Base-by-base conservation (phyloP, 2,888 invertebrate species). In the Plebejus argus region DNA sequence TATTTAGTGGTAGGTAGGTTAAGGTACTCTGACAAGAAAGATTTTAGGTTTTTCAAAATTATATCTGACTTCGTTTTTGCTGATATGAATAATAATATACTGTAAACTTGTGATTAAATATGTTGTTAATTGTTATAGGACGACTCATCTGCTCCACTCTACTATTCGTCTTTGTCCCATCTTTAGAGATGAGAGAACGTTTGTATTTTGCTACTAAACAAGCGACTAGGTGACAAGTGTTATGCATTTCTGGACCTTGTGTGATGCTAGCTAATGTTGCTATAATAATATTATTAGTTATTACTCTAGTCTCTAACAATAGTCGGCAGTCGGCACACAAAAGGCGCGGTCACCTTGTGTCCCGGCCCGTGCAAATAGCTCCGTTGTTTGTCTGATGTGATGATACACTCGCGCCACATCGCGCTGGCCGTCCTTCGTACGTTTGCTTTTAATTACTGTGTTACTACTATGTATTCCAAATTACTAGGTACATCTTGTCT, bases 311-410 rank as follows among this genome's bases (percentile, higher is more conserved):
- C 39, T 33, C 53, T 53, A 56, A 58, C 76, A 78, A 76, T 77
- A 70, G 56, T 61, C 77, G 79, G 79, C 76, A 70, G 56, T 61
- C 77, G 79, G 79, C 76, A 72, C 76, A 80, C 82, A 82, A 81
- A 82, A 80, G 79, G 78, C 80, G 85, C 91, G 91, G 93, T 93
- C 93, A 92, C 93, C 93, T 93, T 93, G 91, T 85, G 82, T 88
- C 90, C 84, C 89, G 86, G 89, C 89, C 91, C 90, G 91, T 87
- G 91, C 88, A 90, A 77, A 77, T 77, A 77, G 58, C 72, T 61
- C 39, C 72, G 72, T 77, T 76, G 71, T 78, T 74, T 77, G 77
- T 70, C 78, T 76, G 71, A 28, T 35, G 70, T 76, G 71, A 28
- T 35, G 70, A 66, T 58, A 49, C 49, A 3, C 49, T 3, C 18